A percentile compares a stretch with the other conserved stretches of the same genome.
phyloP scores from a whole-genome alignment of 2,113 vertebrate genomes.

The Xyliphius kryptos region DNA sequence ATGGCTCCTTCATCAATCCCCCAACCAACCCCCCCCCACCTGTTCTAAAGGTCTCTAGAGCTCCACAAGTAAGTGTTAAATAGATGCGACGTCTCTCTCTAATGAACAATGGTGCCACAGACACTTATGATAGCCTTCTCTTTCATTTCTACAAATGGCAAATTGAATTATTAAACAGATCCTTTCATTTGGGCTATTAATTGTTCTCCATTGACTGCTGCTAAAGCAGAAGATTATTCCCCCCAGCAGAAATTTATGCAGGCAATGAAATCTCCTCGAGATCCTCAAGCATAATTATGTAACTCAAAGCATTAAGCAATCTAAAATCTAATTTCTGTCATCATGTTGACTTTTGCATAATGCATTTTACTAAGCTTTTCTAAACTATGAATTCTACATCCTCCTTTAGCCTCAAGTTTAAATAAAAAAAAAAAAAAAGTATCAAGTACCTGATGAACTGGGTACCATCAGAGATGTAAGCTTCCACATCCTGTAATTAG shows the following conservation, averaged over 20 bases:
- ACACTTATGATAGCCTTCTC: conserved; percentile 41
- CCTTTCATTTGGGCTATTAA: conserved; percentile 47
- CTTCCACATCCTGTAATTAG: too few species aligned
- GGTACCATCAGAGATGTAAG: too few species aligned
- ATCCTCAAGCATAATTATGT: conserved; percentile 39
- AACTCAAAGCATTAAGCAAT: conserved; percentile 35
- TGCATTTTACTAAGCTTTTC: conserved; percentile 12
- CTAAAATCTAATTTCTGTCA: conserved; percentile 34
- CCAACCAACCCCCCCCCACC: conserved; percentile 6
- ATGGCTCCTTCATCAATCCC: conserved; percentile 24
- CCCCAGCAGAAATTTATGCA: conserved; percentile 30
- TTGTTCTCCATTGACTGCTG: conserved; percentile 37
- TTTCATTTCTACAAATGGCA: conserved; percentile 44
- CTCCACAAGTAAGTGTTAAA: conserved; percentile 18
- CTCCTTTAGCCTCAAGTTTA: neutral
- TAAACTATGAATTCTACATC: conserved; percentile 27
- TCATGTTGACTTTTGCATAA: conserved; percentile 36
- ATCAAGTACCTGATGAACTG: too few species aligned
- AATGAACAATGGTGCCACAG: conserved; percentile 27
- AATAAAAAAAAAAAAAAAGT: conserved; percentile 9
- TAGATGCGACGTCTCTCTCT: conserved; percentile 13
- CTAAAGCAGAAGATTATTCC: conserved; percentile 33
- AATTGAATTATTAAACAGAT: conserved; percentile 47
- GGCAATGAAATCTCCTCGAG: conserved; percentile 30
- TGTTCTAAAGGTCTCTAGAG: conserved; percentile 23